These are phyloP conservation scores for Drosophila biarmipes DNA, from an alignment of 1,140 invertebrate species.

Conservation along the genomic window DNA sequence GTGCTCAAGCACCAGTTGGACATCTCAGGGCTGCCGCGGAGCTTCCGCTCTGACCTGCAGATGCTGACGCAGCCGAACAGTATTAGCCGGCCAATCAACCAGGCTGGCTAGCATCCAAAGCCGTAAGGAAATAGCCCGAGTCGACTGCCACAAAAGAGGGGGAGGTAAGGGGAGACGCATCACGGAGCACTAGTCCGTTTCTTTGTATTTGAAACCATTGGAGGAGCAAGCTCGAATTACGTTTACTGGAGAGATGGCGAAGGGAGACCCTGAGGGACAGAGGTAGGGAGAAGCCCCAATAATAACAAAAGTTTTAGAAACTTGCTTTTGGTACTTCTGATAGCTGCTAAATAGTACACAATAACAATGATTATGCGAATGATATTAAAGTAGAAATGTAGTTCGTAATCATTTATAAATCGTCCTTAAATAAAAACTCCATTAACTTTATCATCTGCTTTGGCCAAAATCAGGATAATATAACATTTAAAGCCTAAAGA, in stretches of 20 bases:
- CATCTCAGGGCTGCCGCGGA: slow-evolving; percentile 86
- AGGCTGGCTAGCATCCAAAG: slow-evolving; percentile 70
- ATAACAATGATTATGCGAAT: slow-evolving; percentile 13
- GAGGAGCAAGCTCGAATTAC: slow-evolving; percentile 29
- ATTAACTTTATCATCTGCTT: slow-evolving; percentile 20
- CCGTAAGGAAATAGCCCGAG: not conserved
- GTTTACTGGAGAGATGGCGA: slow-evolving; percentile 3
- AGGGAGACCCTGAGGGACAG: not conserved
- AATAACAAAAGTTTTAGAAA: slow-evolving; percentile 55
- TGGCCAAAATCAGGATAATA: not conserved
- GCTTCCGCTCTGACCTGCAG: slow-evolving; percentile 86
- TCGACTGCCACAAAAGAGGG: slow-evolving; percentile 35
- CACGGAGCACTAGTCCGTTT: slow-evolving; percentile 37
- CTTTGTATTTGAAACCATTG: slow-evolving; percentile 10
- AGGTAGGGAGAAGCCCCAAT: slow-evolving; percentile 11
- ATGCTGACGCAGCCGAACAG: slow-evolving; percentile 85
- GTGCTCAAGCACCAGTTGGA: slow-evolving; percentile 88
- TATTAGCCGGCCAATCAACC: slow-evolving; percentile 80
- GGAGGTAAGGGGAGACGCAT: not conserved
- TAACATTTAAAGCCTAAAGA: not conserved
- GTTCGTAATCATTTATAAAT: slow-evolving; percentile 63
- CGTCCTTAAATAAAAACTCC: slow-evolving; percentile 52
- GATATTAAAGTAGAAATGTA: slow-evolving; percentile 47
- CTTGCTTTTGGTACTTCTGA: slow-evolving; percentile 37
- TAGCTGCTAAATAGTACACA: slow-evolving; percentile 13